phyloP scores from a whole-genome alignment of 2,113 vertebrate species.

The Heptranchias perlo region DNA sequence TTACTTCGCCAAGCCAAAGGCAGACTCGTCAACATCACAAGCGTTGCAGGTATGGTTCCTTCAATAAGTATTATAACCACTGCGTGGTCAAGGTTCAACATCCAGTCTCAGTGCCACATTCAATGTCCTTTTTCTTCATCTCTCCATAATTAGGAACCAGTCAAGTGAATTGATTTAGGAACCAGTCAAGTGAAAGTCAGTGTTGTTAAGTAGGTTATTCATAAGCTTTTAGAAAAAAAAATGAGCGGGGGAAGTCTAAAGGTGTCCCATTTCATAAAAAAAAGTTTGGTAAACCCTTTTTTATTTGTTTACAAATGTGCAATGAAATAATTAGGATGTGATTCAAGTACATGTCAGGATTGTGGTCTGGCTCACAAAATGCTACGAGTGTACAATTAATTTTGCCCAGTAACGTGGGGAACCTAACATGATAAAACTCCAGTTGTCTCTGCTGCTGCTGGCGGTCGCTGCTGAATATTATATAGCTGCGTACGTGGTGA shows the following conservation, averaged over 20 bases:
- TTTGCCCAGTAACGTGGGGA: not conserved
- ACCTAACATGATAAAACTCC: not conserved
- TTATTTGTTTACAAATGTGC: not conserved
- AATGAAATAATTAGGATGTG: not conserved
- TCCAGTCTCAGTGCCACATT: not conserved
- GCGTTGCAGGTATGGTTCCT: constrained; percentile 67
- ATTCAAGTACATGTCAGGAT: not conserved
- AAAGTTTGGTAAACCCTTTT: not conserved
- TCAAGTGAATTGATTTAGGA: not conserved
- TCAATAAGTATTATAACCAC: not conserved
- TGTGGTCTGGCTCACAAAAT: not conserved
- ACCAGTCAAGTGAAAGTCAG: not conserved
- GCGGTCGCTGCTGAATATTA: not conserved
- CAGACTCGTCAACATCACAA: constrained; percentile 70
- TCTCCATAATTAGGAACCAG: not conserved
- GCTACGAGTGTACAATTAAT: not conserved
- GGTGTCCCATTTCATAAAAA: not conserved
- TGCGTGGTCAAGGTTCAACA: not conserved
- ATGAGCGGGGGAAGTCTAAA: too few species aligned
- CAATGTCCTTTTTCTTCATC: not conserved
- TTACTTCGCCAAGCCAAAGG: constrained; percentile 68
- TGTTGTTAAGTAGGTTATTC: not conserved
- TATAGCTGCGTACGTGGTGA: not conserved
- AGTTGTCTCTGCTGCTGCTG: not conserved
- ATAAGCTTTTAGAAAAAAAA: not conserved